Evolutionary conservation across 1,140 invertebrate species (phyloP).

Genomic region (Drosophila cardini): DNA sequence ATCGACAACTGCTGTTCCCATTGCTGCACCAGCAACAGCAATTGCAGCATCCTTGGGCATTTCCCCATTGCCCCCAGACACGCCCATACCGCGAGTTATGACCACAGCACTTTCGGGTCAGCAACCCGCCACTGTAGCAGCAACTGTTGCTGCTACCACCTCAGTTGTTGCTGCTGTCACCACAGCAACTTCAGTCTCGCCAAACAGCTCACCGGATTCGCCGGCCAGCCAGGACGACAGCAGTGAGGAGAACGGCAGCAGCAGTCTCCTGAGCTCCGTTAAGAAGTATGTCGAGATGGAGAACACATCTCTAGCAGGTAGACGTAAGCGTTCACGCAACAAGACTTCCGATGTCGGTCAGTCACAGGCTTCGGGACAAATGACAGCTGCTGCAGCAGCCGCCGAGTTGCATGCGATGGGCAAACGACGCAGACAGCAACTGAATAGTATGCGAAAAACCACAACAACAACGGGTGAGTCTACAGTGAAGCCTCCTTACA

Average conservation of each 20-base stretch:
- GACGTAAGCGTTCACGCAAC: constrained; percentile 85
- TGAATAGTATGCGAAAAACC: constrained; percentile 58
- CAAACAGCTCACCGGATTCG: constrained; percentile 77
- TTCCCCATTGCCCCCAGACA: constrained; percentile 47
- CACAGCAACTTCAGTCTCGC: constrained; percentile 26
- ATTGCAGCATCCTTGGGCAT: constrained; percentile 54
- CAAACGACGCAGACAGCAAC: constrained; percentile 63
- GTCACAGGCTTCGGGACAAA: background rate
- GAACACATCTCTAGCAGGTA: constrained; percentile 60
- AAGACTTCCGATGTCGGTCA: constrained; percentile 78
- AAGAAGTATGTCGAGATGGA: constrained; percentile 66
- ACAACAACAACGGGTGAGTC: constrained; percentile 63
- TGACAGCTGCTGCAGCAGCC: constrained; percentile 34
- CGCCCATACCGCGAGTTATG: constrained; percentile 25
- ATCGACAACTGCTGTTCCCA: background rate
- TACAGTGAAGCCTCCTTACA: background rate
- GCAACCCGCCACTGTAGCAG: background rate
- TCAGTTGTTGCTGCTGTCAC: constrained; percentile 1
- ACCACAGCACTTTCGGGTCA: background rate
- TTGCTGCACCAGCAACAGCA: background rate
- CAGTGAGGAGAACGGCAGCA: constrained; percentile 66
- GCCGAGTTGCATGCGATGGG: constrained; percentile 56
- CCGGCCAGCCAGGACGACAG: constrained; percentile 81
- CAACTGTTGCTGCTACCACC: constrained; percentile 11
- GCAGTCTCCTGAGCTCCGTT: constrained; percentile 12